phyloP scores from a whole-genome alignment of 2,888 invertebrate genomes.

The Heliconius ismenius region DNA sequence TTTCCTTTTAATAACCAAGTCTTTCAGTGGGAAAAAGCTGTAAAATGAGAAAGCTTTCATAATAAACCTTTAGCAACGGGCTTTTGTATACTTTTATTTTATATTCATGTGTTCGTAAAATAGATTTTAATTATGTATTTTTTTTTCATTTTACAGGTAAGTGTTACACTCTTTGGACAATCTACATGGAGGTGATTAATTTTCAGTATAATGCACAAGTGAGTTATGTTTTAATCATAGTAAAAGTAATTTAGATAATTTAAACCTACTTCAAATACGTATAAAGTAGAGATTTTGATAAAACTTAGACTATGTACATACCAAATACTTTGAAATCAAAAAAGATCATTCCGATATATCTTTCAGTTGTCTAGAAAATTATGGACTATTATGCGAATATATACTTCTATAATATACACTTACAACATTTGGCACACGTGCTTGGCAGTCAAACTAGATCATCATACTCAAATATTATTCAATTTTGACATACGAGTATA shows the following conservation, averaged over 20 bases:
- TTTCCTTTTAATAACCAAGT: constrained; percentile 44
- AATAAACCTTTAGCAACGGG: constrained; percentile 47
- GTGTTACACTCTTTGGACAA: constrained; percentile 41
- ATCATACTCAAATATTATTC: too few relatives aligned
- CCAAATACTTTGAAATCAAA: too few relatives aligned
- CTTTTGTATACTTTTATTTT: constrained; percentile 36
- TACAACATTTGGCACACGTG: too few relatives aligned
- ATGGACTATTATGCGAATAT: too few relatives aligned
- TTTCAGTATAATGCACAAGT: constrained; percentile 20
- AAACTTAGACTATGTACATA: neutral
- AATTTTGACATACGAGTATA: too few relatives aligned
- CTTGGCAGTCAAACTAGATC: too few relatives aligned
- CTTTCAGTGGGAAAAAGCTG: constrained; percentile 45
- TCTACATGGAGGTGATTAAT: constrained; percentile 39
- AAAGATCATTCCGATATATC: too few relatives aligned
- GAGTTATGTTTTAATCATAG: neutral
- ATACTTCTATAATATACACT: too few relatives aligned
- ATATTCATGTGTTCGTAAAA: constrained; percentile 41
- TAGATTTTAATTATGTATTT: constrained; percentile 42
- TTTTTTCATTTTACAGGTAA: constrained; percentile 47
- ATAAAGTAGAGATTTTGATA: neutral
- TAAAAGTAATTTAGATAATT: neutral
- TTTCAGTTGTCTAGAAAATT: too few relatives aligned
- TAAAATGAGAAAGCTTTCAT: constrained; percentile 48
- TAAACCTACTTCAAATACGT: neutral